phyloP scores from a whole-genome alignment of 2,888 invertebrate genomes.

The Polydesmus complanatus region DNA sequence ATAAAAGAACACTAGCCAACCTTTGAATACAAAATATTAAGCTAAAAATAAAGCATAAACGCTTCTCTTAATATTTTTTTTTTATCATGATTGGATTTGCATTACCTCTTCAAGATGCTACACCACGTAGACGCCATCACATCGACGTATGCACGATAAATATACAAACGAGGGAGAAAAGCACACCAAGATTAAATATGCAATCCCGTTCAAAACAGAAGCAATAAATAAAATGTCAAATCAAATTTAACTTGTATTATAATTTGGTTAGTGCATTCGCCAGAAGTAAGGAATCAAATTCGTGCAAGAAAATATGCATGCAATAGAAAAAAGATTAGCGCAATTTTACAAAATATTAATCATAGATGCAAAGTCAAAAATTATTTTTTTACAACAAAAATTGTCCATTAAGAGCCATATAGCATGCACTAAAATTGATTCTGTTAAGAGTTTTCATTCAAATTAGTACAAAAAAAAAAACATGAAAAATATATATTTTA shows the following conservation, averaged over 20 bases:
- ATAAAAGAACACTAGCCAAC: not conserved
- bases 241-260: not conserved
- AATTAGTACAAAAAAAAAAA: too few species aligned
- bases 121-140: conserved; percentile 3
- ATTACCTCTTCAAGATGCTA: conserved; percentile 18
- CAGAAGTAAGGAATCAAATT: too few species aligned
- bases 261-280: not conserved
- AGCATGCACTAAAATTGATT: too few species aligned
- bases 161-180: conserved; percentile 3
- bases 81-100: not conserved
- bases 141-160: conserved; percentile 8
- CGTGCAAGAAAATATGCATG: too few species aligned
- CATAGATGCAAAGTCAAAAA: too few species aligned
- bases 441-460: too few species aligned
- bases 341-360: too few species aligned
- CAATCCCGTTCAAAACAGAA: not conserved
- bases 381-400: too few species aligned
- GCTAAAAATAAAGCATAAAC: too few species aligned
- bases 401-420: too few species aligned
- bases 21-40: not conserved
- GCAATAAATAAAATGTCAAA: not conserved
- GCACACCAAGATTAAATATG: not conserved
- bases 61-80: not conserved
- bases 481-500: too few species aligned
- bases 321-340: too few species aligned